phyloP scores from a whole-genome alignment of 2,888 invertebrate species.

The Polylopha cassiicola region DNA sequence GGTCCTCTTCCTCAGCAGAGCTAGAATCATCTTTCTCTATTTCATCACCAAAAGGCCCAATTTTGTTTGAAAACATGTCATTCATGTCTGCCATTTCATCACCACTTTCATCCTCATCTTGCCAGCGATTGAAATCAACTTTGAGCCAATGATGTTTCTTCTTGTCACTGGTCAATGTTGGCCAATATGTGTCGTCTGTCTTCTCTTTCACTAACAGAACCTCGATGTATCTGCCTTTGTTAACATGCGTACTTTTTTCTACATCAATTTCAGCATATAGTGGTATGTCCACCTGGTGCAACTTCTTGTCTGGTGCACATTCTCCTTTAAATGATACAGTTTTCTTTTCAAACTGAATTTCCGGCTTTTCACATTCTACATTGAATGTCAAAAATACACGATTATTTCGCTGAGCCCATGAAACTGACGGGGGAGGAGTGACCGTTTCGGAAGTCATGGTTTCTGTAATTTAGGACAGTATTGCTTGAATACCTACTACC shows the following conservation, averaged over 20 bases:
- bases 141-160: slow-evolving; percentile 97
- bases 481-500: not conserved
- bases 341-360: slow-evolving; percentile 83
- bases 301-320: slow-evolving; percentile 88
- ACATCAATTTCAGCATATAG: slow-evolving; percentile 90
- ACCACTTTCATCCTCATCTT: slow-evolving; percentile 95
- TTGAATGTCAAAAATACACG: slow-evolving; percentile 90
- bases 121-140: slow-evolving; percentile 98
- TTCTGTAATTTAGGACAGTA: slow-evolving; percentile 28
- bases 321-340: slow-evolving; percentile 87
- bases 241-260: slow-evolving; percentile 83
- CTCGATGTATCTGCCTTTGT: slow-evolving; percentile 84
- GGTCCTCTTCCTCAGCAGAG: slow-evolving; percentile 84
- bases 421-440: slow-evolving; percentile 82
- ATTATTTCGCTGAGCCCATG: slow-evolving; percentile 94
- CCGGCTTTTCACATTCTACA: slow-evolving; percentile 90
- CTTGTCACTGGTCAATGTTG: slow-evolving; percentile 88
- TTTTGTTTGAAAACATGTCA: slow-evolving; percentile 57
- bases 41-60: slow-evolving; percentile 49
- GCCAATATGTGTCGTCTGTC: slow-evolving; percentile 88
- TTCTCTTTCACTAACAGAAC: slow-evolving; percentile 81
- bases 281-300: slow-evolving; percentile 91
- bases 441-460: slow-evolving; percentile 42
- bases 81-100: slow-evolving; percentile 77
- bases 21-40: slow-evolving; percentile 78